Percentiles rank a stretch among this genome's conserved stretches.
phyloP scores from a whole-genome alignment of 2,797 vertebrate species.

The Salarias fasciatus region DNA sequence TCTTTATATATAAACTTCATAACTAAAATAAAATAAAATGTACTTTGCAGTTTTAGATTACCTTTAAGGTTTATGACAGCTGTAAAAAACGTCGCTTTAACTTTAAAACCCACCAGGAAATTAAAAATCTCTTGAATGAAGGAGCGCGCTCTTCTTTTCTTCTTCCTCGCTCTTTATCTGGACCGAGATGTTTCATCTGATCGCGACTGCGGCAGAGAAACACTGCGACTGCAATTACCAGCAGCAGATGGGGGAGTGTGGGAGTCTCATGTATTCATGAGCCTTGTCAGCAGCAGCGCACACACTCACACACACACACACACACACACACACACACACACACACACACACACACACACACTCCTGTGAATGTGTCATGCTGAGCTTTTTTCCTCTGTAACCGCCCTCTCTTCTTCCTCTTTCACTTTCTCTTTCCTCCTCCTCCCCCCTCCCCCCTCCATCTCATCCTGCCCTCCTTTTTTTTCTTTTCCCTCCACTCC shows the following conservation, averaged over 20 bases:
- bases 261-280: conserved; percentile 68
- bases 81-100: too few species aligned
- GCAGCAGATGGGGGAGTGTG: conserved; percentile 73
- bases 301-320: conserved; percentile 10
- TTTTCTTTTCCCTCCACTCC: neutral
- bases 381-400: conserved; percentile 27
- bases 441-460: conserved; percentile 1
- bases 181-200: conserved; percentile 33
- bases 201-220: conserved; percentile 48
- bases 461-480: conserved; percentile 6
- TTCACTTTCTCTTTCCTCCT: conserved; percentile 32
- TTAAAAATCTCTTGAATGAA: too few species aligned
- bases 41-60: too few species aligned
- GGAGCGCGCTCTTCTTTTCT: too few species aligned
- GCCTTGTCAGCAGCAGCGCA: conserved; percentile 41
- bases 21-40: too few species aligned
- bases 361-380: neutral
- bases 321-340: conserved; percentile 14
- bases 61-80: too few species aligned
- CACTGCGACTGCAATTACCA: conserved; percentile 51
- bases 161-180: too few species aligned
- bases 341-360: conserved; percentile 14
- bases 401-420: conserved; percentile 20
- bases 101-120: too few species aligned
- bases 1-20: too few species aligned